Evolutionary conservation across 2,888 invertebrate genomes (phyloP), one percentile per base, ranked within the genome.

Genomic region (Megalurothrips usitatus): DNA sequence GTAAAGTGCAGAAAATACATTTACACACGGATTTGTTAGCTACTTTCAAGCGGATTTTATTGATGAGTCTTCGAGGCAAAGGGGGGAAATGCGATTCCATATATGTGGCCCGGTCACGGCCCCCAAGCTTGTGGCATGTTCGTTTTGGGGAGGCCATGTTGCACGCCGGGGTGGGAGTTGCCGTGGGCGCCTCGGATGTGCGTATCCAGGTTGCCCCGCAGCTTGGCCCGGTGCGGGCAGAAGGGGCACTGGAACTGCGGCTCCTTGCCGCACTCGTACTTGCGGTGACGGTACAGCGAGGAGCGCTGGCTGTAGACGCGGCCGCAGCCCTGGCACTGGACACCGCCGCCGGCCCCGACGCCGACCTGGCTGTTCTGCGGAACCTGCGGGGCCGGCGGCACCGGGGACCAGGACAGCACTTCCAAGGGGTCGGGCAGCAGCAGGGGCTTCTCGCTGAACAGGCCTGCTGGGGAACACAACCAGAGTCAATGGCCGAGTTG

Each of bases 161-260:
- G 34, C 6, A 6, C 34, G 34, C 34, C 34, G 6, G 34, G 34
- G 34, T 43, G 34, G 34, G 34, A 6, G 34, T 43, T 2, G 11
- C 68, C 68, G 68, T 26, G 80, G 52, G 75, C 78, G 0, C 78
- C 34, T 6, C 79, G 79, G 23, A 84, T 81, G 81, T 84, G 84
- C 19, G 82, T 81, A 58, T 83, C 82, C n/a, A 84, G 81, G 81
- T 82, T 83, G 78, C 82, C 82, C 78, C 84, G 83, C 78, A 82
- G 83, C 75, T 83, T 83, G 43, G 83, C 82, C n/a, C 81, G 81
- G 83, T 84, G 82, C 58, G 81, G 58, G 79, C 83, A 82, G n/a
- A 80, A 81, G 0, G 84, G 82, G 49, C 88, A 88, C 63, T 82
- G 81, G 83, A 87, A 88, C 81, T 85, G 85, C 8, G 87, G 87